Evolutionary conservation across 2,113 vertebrate species (phyloP).

Genomic region (Dipodomys stephensi): DNA sequence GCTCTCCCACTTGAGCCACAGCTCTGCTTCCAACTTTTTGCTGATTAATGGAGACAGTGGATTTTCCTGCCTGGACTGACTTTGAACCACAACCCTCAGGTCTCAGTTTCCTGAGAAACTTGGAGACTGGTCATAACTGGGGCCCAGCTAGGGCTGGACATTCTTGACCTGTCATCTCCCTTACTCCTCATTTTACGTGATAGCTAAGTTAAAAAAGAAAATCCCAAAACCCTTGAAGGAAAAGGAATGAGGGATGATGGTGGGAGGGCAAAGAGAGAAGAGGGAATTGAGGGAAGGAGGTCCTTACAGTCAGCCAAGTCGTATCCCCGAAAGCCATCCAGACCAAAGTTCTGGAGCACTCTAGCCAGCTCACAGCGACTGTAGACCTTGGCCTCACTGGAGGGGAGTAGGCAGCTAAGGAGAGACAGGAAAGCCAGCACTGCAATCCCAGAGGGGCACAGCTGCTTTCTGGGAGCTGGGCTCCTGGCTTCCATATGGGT

Average conservation of each 20-base stretch:
- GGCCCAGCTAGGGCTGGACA: too few species aligned
- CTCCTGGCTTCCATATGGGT: constrained; percentile 30
- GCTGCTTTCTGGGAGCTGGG: neutral
- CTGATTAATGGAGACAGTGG: too few species aligned
- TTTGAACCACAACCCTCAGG: too few species aligned
- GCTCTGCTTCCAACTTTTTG: too few species aligned
- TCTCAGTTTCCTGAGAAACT: too few species aligned
- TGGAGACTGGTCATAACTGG: too few species aligned
- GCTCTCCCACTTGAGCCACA: too few species aligned
- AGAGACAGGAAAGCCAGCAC: constrained; percentile 72
- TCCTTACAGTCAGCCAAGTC: constrained; percentile 87
- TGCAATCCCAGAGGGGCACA: constrained; percentile 21
- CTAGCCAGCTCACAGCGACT: constrained; percentile 85
- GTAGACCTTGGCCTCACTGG: constrained; percentile 78
- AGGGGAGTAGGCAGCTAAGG: constrained; percentile 64
- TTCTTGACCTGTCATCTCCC: neutral
- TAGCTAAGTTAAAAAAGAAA: neutral
- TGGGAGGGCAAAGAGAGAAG: neutral
- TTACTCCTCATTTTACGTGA: neutral
- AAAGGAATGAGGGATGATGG: neutral
- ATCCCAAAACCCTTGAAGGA: neutral
- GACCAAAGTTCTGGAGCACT: constrained; percentile 75
- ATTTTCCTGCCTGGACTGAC: too few species aligned
- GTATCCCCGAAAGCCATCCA: constrained; percentile 84
- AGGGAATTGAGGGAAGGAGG: too few species aligned